phyloP scores from a whole-genome alignment of 2,113 vertebrate species.

The Pardalotus punctatus region DNA sequence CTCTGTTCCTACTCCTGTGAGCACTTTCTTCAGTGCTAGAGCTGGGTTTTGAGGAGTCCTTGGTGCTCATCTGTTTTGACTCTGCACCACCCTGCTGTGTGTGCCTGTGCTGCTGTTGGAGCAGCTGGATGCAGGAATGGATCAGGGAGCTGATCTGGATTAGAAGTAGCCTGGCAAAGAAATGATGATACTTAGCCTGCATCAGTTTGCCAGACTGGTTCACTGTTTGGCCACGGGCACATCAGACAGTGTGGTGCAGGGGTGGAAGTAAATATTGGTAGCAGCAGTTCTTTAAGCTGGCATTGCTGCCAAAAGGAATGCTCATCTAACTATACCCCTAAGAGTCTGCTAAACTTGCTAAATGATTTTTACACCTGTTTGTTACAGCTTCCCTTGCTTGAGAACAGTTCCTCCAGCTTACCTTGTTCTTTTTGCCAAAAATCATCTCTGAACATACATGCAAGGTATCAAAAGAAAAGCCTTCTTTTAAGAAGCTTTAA shows the following conservation, averaged over 20 bases:
- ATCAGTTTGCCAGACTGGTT: neutral
- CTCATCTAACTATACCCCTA: neutral
- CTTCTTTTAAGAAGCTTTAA: neutral
- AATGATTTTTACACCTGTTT: slow-evolving; percentile 21
- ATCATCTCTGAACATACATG: neutral
- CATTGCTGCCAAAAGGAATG: neutral
- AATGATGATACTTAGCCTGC: neutral
- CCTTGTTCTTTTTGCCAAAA: slow-evolving; percentile 9
- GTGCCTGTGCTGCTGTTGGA: neutral
- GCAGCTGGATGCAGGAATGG: neutral
- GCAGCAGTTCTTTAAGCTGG: neutral
- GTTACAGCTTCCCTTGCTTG: slow-evolving; percentile 19
- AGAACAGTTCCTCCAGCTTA: neutral
- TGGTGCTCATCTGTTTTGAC: neutral
- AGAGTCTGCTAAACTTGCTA: slow-evolving; percentile 26
- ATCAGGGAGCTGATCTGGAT: neutral
- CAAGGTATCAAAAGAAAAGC: neutral
- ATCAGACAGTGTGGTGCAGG: neutral
- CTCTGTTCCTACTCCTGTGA: neutral
- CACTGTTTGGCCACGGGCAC: neutral
- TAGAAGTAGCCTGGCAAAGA: neutral
- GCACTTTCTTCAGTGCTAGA: neutral
- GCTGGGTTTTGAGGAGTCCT: neutral
- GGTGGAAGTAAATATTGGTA: slow-evolving; percentile 5
- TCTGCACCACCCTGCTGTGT: neutral